Conservation (phyloP, 2,113 vertebrate genomes). For the Bungarus multicinctus region DNA sequence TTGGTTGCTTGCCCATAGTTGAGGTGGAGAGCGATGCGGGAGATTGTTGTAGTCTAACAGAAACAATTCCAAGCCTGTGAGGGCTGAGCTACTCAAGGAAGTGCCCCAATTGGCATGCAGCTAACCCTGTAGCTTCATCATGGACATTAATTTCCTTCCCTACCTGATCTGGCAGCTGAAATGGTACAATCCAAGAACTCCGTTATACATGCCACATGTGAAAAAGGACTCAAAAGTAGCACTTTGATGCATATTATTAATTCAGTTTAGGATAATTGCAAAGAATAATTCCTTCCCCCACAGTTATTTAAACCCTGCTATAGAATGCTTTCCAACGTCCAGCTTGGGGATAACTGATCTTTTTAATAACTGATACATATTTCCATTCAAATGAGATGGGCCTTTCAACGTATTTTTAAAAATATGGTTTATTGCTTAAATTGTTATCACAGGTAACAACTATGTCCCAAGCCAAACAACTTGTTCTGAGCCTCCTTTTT, state of each 20-base stretch:
- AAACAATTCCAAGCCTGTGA: background rate
- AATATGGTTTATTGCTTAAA: slow-evolving; percentile 80
- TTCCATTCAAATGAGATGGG: slow-evolving; percentile 45
- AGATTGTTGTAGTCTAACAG: background rate
- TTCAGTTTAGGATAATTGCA: background rate
- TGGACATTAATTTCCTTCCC: background rate
- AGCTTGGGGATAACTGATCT: background rate
- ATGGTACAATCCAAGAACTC: background rate
- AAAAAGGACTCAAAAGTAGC: background rate
- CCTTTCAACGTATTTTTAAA: slow-evolving; percentile 75
- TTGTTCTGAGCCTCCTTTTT: slow-evolving; percentile 48
- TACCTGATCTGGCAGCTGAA: background rate
- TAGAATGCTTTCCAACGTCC: slow-evolving; percentile 15
- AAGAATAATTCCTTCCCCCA: background rate
- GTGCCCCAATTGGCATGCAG: background rate
- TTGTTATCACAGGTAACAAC: slow-evolving; percentile 69
- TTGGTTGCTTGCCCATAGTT: background rate
- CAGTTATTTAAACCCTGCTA: background rate
- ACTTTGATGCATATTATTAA: background rate
- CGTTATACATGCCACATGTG: background rate
- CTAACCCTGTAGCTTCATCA: background rate
- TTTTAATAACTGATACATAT: background rate
- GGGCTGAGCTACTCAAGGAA: background rate
- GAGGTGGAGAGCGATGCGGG: background rate
- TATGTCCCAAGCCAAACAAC: slow-evolving; percentile 59